Evolutionary conservation across 1,140 invertebrate species (phyloP).

Genomic region (Caenorhabditis briggsae): DNA sequence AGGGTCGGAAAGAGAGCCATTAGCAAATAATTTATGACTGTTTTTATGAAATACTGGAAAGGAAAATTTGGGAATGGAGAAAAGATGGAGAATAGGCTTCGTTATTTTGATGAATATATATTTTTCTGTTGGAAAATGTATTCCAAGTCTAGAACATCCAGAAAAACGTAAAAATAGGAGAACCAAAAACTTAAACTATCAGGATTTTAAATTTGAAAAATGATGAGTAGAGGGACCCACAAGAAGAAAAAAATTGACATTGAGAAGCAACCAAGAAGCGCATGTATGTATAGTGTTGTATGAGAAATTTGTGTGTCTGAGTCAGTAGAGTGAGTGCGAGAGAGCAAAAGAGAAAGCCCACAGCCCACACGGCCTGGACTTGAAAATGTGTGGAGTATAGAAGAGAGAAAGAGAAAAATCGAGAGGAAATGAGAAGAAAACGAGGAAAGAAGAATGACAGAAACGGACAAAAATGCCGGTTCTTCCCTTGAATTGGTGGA

Average conservation of each 20-base stretch:
- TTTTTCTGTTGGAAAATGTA: too few species aligned
- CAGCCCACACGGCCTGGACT: constrained; percentile 7
- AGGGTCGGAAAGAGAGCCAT: too few species aligned
- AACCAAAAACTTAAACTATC: too few species aligned
- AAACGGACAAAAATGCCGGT: constrained; percentile 49
- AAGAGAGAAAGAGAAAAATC: background rate
- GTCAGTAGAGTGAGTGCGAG: constrained; percentile 15
- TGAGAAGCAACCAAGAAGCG: constrained; percentile 17
- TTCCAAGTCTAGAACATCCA: too few species aligned
- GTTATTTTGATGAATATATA: too few species aligned
- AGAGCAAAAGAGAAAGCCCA: constrained; percentile 19
- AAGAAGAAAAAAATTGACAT: constrained; percentile 4
- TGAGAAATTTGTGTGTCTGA: constrained; percentile 34
- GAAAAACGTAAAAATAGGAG: too few species aligned
- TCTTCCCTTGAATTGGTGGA: background rate
- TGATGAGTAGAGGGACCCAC: background rate
- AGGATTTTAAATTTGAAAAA: background rate
- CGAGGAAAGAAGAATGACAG: constrained; percentile 45
- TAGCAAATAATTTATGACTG: too few species aligned
- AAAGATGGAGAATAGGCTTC: too few species aligned
- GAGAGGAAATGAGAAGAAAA: background rate
- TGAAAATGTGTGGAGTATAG: constrained; percentile 33
- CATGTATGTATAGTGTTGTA: constrained; percentile 42
- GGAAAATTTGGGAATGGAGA: too few species aligned
- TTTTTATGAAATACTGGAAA: too few species aligned